phyloP scores from a whole-genome alignment of 2,113 vertebrate genomes.

The Petaurus breviceps region DNA sequence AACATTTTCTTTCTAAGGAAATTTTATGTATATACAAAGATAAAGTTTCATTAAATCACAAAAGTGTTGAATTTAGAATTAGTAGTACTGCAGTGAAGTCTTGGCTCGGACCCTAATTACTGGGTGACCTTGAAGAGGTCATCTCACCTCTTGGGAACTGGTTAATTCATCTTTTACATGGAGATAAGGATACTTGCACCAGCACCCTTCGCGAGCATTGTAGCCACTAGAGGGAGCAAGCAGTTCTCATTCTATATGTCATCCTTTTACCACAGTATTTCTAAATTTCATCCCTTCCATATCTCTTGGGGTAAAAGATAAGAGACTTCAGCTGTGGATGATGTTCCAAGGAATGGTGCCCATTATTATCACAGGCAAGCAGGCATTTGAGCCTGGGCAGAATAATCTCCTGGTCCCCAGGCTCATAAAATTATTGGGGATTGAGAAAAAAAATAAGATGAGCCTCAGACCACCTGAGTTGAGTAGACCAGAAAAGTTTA shows the following conservation, averaged over 20 bases:
- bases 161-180: not conserved
- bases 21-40: not conserved
- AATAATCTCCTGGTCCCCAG: not conserved
- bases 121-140: not conserved
- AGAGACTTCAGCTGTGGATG: not conserved
- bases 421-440: not conserved
- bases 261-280: not conserved
- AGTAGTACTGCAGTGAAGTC: not conserved
- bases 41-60: not conserved
- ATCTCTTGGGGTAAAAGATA: not conserved
- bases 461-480: not conserved
- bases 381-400: not conserved
- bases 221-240: not conserved
- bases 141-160: not conserved
- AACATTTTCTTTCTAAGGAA: not conserved
- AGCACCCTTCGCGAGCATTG: not conserved
- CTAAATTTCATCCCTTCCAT: not conserved
- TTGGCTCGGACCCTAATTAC: not conserved
- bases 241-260: not conserved
- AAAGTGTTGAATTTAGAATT: not conserved
- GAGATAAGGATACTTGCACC: not conserved
- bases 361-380: not conserved
- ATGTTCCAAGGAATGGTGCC: not conserved
- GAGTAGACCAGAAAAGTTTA: not conserved
- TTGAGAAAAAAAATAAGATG: not conserved